Evolutionary conservation across 2,888 invertebrate species (phyloP).

Genomic region (Macrophya annulata): DNA sequence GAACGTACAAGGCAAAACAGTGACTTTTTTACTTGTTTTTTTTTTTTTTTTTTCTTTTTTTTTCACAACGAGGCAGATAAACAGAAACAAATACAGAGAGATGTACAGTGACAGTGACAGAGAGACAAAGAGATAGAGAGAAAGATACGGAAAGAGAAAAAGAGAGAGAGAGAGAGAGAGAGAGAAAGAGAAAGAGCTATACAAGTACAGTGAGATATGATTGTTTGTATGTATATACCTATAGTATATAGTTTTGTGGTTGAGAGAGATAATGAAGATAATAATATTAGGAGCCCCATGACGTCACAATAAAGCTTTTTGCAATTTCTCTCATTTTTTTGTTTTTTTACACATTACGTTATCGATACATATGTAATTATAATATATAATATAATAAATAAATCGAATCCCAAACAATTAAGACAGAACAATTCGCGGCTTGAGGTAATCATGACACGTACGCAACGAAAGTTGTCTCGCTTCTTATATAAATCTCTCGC

Average conservation of each 20-base stretch:
- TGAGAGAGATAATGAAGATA: neutral
- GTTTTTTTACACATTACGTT: neutral
- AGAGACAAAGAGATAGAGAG: constrained; percentile 33
- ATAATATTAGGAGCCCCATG: constrained; percentile 32
- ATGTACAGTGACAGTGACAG: constrained; percentile 55
- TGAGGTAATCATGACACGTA: constrained; percentile 20
- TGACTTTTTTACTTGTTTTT: constrained; percentile 46
- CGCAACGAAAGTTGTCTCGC: constrained; percentile 51
- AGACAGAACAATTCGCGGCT: constrained; percentile 7
- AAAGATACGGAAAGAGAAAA: constrained; percentile 5
- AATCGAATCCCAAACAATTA: constrained; percentile 59
- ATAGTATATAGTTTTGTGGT: neutral
- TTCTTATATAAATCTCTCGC: neutral
- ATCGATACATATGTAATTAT: neutral
- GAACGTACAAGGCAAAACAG: neutral
- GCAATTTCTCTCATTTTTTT: constrained; percentile 8
- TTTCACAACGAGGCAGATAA: constrained; percentile 78
- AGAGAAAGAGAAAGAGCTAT: neutral
- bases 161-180: constrained; percentile 15
- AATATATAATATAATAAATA: constrained; percentile 41
- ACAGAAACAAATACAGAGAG: constrained; percentile 56
- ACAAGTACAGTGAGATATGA: constrained; percentile 1
- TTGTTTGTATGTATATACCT: neutral
- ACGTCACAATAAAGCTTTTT: constrained; percentile 48
- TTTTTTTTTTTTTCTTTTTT: constrained; percentile 73